phyloP scores from a whole-genome alignment of 2,113 vertebrate species.

The Danionella cerebrum region DNA sequence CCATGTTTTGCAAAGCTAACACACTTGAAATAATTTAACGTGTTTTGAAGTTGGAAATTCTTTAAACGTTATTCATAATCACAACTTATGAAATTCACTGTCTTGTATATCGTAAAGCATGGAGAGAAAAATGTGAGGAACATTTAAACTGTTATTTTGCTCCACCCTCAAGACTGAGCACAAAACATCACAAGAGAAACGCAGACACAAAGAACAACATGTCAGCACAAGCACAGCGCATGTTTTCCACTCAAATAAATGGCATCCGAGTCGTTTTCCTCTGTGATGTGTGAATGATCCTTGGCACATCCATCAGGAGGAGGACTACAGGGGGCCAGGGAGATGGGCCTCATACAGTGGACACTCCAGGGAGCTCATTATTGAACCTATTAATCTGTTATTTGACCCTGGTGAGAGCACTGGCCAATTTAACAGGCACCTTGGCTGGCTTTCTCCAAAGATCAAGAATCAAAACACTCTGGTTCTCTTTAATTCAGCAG shows the following conservation, averaged over 20 bases:
- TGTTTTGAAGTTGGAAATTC: not conserved
- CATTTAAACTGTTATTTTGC: conserved; percentile 45
- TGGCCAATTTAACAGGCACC: conserved; percentile 59
- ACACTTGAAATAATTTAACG: too few relatives aligned
- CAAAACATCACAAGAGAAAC: conserved; percentile 51
- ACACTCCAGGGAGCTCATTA: conserved; percentile 73
- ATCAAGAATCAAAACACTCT: conserved; percentile 56
- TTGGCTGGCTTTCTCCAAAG: conserved; percentile 55
- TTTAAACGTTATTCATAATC: not conserved
- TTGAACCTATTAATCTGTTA: conserved; percentile 71
- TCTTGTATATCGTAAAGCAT: not conserved
- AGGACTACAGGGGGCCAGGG: conserved; percentile 51
- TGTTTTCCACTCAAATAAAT: conserved; percentile 63
- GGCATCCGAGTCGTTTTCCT: conserved; percentile 59
- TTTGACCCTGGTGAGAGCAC: conserved; percentile 66
- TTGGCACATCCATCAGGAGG: conserved; percentile 61
- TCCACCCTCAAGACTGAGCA: conserved; percentile 32
- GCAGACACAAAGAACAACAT: conserved; percentile 58
- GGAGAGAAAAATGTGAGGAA: conserved; percentile 18
- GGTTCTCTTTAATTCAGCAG: conserved; percentile 37
- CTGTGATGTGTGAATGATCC: conserved; percentile 62
- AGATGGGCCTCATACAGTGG: conserved; percentile 48
- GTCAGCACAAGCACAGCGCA: conserved; percentile 50
- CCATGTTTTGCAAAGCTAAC: too few relatives aligned
- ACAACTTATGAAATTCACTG: not conserved